These are phyloP conservation scores for Bradynema listronoti DNA, from an alignment of 1,140 invertebrate genomes.

Conservation along the genomic window DNA sequence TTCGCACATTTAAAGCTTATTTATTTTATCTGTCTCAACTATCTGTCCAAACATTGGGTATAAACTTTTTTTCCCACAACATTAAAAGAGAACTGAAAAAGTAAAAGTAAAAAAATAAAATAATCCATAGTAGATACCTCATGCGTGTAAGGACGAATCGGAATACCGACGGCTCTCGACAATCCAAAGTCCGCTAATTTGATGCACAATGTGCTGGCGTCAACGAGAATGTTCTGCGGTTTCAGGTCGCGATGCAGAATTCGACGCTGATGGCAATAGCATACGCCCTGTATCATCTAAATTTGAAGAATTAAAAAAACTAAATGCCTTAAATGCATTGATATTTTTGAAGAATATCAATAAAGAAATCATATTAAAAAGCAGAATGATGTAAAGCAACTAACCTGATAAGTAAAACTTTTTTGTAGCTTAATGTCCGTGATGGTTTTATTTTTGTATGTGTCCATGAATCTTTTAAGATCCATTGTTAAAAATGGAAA, in stretches of 20 bases:
- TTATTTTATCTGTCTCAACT: too few relatives aligned
- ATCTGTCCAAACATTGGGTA: too few relatives aligned
- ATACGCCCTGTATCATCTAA: conserved; percentile 83
- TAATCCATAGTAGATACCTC: too few relatives aligned
- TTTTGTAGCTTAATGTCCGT: conserved; percentile 33
- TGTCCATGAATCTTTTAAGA: conserved; percentile 92
- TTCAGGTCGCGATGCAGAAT: conserved; percentile 94
- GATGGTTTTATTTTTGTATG: conserved; percentile 62
- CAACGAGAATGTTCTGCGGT: conserved; percentile 83
- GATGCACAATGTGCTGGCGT: conserved; percentile 75
- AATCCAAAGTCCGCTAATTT: conserved; percentile 97
- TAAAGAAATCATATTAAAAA: conserved; percentile 9
- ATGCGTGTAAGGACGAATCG: conserved; percentile 84
- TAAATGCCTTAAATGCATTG: too few relatives aligned
- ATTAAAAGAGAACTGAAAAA: too few relatives aligned
- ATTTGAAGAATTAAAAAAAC: too few relatives aligned
- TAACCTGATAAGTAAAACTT: conserved; percentile 66
- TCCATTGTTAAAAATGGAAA: conserved; percentile 98
- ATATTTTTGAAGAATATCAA: background rate
- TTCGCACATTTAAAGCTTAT: too few relatives aligned
- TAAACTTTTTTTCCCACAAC: too few relatives aligned
- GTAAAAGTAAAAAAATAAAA: too few relatives aligned
- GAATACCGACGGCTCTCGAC: conserved; percentile 87
- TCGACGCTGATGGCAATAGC: conserved; percentile 88
- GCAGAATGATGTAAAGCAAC: conserved; percentile 56